Conservation (phyloP, 2,888 invertebrate genomes). For the Mesorhabditis spiculigera region DNA sequence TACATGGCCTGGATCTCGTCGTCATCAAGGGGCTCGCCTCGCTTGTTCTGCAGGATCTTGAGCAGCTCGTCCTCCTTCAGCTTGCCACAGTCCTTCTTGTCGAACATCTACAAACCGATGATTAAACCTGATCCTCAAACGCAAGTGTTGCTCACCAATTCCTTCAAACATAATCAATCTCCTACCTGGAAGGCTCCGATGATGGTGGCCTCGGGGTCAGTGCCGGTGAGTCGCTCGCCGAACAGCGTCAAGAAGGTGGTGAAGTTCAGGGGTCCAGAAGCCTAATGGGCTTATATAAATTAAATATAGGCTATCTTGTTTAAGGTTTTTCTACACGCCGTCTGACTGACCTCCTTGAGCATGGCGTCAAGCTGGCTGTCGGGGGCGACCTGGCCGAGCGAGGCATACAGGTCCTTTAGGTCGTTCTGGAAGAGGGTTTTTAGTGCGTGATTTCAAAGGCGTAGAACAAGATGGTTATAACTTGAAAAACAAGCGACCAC, state of each 20-base stretch:
- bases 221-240: slow-evolving; percentile 60
- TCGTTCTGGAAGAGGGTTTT: slow-evolving; percentile 57
- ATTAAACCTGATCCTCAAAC: too few species aligned
- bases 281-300: too few species aligned
- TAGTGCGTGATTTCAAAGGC: not conserved
- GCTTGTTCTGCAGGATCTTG: slow-evolving; percentile 56
- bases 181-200: slow-evolving; percentile 61
- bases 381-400: slow-evolving; percentile 59
- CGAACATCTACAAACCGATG: slow-evolving; percentile 60
- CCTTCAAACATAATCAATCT: too few species aligned
- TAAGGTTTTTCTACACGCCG: too few species aligned
- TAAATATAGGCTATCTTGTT: too few species aligned
- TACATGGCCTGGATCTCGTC: slow-evolving; percentile 57
- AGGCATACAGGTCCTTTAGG: slow-evolving; percentile 64
- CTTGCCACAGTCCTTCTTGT: slow-evolving; percentile 60
- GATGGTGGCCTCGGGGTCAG: slow-evolving; percentile 63
- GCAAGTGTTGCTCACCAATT: too few species aligned
- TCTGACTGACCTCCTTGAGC: slow-evolving; percentile 51
- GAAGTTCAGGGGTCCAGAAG: slow-evolving; percentile 58
- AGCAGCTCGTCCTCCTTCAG: slow-evolving; percentile 62
- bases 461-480: not conserved
- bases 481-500: not conserved
- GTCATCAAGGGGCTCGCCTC: slow-evolving; percentile 56
- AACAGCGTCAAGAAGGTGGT: slow-evolving; percentile 59
- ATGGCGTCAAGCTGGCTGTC: slow-evolving; percentile 57